These are phyloP conservation scores for Callaeas wilsoni DNA, from an alignment of 2,113 vertebrate species.

Conservation along the genomic window DNA sequence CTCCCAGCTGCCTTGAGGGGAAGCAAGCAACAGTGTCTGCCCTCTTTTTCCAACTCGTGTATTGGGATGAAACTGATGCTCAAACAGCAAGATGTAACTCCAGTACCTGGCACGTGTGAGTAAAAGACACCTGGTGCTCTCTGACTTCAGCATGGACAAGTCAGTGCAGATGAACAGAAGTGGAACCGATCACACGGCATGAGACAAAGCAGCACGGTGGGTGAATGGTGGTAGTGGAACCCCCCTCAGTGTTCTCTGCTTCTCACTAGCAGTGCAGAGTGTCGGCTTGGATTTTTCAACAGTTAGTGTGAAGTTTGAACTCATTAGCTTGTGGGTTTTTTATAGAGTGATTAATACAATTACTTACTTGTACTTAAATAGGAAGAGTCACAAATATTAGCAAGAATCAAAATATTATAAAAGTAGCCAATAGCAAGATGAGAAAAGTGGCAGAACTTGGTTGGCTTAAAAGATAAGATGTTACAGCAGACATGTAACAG, in stretches of 20 bases:
- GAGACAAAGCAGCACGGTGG: fast-evolving
- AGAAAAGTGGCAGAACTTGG: not conserved
- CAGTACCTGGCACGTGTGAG: not conserved
- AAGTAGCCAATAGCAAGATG: not conserved
- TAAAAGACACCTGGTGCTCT: not conserved
- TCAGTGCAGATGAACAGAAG: not conserved
- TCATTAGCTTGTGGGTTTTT: not conserved
- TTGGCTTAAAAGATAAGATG: not conserved
- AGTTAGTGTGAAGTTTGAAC: not conserved
- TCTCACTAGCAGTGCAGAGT: not conserved
- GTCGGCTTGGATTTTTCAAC: not conserved
- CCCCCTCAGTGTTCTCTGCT: not conserved
- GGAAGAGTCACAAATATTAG: not conserved
- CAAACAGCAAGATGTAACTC: not conserved
- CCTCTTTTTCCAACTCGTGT: fast-evolving
- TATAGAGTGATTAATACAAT: not conserved
- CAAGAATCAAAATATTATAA: not conserved
- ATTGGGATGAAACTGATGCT: not conserved
- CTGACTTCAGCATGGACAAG: not conserved
- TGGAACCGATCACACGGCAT: not conserved
- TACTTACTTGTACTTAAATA: not conserved
- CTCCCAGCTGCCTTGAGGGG: not conserved
- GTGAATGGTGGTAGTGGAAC: not conserved
- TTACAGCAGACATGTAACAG: not conserved
- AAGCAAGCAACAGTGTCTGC: not conserved